phyloP scores from a whole-genome alignment of 2,113 vertebrate species.

The Lathamus discolor region DNA sequence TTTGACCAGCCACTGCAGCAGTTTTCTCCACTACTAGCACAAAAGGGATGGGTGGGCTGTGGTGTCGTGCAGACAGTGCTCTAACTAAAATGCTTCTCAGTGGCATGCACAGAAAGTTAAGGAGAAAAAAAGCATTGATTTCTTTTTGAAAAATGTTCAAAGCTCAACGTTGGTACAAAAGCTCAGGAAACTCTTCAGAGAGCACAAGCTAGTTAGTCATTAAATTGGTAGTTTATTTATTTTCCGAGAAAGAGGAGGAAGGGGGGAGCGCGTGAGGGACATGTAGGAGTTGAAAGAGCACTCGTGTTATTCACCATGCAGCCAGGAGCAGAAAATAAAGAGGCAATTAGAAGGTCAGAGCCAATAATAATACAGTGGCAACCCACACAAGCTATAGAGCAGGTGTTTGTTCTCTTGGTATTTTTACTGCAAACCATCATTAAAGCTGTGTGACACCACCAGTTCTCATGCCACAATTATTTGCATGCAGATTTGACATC shows the following conservation, averaged over 20 bases:
- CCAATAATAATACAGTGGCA: conserved; percentile 31
- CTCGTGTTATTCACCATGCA: neutral
- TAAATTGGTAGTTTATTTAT: conserved; percentile 61
- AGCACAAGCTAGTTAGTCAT: conserved; percentile 38
- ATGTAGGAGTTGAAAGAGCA: conserved; percentile 40
- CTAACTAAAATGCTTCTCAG: conserved; percentile 22
- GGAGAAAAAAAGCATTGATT: neutral
- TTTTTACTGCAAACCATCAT: conserved; percentile 10
- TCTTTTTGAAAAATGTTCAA: conserved; percentile 43
- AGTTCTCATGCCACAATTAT: neutral
- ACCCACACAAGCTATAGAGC: neutral
- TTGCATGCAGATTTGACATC: conserved; percentile 10
- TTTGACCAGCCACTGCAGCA: accelerated
- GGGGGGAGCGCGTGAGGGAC: neutral
- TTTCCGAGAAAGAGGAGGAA: neutral
- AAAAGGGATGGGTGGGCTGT: neutral
- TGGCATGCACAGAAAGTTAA: neutral
- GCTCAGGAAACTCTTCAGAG: neutral
- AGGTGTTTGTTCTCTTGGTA: neutral
- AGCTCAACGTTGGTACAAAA: conserved; percentile 8
- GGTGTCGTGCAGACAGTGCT: neutral
- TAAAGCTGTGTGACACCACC: neutral
- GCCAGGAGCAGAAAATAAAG: conserved; percentile 45
- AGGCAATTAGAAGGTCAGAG: conserved; percentile 69
- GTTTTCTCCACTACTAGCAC: neutral